These are phyloP conservation scores for Lithophane semibrunnea DNA, from an alignment of 2,888 invertebrate species.

Conservation along the genomic window DNA sequence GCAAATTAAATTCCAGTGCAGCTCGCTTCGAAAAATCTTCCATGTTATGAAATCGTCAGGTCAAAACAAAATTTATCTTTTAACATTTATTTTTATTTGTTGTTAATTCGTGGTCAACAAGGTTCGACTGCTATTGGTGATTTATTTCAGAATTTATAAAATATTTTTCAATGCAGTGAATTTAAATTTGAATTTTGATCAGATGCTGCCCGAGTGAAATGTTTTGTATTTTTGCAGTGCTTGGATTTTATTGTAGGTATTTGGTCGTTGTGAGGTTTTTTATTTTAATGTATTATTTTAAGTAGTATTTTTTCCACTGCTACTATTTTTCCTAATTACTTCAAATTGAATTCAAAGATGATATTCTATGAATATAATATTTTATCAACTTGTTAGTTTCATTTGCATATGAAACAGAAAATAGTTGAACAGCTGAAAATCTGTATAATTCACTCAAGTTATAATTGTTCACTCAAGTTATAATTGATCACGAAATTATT, in stretches of 20 bases:
- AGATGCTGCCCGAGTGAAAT: not conserved
- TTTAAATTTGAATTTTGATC: not conserved
- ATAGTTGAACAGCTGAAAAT: not conserved
- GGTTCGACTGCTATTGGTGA: not conserved
- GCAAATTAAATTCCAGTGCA: slow-evolving; percentile 82
- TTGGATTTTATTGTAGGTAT: not conserved
- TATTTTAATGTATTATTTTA: not conserved
- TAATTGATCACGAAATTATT: slow-evolving; percentile 36
- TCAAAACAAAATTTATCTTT: slow-evolving; percentile 44
- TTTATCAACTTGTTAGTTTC: not conserved
- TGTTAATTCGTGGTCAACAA: slow-evolving; percentile 33
- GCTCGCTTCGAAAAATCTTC: slow-evolving; percentile 71
- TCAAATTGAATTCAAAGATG: not conserved
- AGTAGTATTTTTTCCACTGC: not conserved
- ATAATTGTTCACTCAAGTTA: slow-evolving; percentile 22
- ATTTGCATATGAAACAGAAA: not conserved
- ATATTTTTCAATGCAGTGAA: not conserved
- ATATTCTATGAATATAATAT: not conserved
- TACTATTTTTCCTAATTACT: not conserved
- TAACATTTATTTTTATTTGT: slow-evolving; percentile 42
- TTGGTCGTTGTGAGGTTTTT: not conserved
- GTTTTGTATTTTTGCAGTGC: not conserved
- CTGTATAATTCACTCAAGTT: slow-evolving; percentile 23
- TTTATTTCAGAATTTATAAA: slow-evolving; percentile 18
- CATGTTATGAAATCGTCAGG: slow-evolving; percentile 71